phyloP scores from a whole-genome alignment of 2,888 invertebrate genomes.

The Calameuta idolon region DNA sequence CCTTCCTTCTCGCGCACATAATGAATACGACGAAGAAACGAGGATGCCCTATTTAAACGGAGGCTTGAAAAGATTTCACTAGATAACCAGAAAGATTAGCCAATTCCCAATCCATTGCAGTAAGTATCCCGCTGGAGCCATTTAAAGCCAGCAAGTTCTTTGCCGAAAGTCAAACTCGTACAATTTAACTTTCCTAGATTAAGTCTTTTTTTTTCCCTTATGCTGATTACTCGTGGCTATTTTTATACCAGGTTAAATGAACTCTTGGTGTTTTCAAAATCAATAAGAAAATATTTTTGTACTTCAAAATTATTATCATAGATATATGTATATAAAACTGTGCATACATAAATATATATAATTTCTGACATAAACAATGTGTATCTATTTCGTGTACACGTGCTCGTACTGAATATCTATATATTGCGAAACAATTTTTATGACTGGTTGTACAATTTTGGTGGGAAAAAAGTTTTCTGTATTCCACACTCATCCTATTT shows the following conservation, averaged over 20 bases:
- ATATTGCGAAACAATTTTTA: not conserved
- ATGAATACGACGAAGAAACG: not conserved
- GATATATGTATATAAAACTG: not conserved
- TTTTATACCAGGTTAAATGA: not conserved
- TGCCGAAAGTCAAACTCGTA: not conserved
- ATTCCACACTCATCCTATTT: not conserved
- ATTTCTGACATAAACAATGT: not conserved
- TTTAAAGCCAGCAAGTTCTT: not conserved
- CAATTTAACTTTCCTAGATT: not conserved
- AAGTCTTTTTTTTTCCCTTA: not conserved
- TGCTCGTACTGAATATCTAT: not conserved
- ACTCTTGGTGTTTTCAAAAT: not conserved
- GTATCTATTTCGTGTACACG: not conserved
- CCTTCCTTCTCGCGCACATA: not conserved
- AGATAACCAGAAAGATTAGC: not conserved
- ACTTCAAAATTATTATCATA: not conserved
- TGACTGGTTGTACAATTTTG: not conserved
- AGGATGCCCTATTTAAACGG: not conserved
- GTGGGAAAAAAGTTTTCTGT: not conserved
- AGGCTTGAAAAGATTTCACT: not conserved
- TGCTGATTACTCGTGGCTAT: not conserved
- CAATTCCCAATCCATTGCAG: not conserved
- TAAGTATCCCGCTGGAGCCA: not conserved
- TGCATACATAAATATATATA: not conserved
- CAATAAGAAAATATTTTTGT: not conserved